Evolutionary conservation across 2,113 vertebrate genomes (phyloP).

Genomic region (Atlantisia rogersi): DNA sequence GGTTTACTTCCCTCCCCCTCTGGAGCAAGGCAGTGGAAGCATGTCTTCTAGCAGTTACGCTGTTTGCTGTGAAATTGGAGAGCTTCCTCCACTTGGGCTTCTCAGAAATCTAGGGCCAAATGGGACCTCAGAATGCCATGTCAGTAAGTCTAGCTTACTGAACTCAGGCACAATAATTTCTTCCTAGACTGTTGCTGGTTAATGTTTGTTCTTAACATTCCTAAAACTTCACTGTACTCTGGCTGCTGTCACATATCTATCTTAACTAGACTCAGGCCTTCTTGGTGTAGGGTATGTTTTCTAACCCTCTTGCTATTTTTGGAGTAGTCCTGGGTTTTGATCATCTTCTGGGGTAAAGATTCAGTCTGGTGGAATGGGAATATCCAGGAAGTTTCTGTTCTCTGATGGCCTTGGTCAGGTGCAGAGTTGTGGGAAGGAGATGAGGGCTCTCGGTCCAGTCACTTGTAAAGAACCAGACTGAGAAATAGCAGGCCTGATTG

Average conservation of each 20-base stretch:
- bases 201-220: neutral
- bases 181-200: neutral
- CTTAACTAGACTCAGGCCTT: neutral
- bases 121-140: neutral
- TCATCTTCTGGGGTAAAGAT: neutral
- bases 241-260: neutral
- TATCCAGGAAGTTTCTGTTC: neutral
- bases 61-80: neutral
- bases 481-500: neutral
- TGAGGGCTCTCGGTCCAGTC: neutral
- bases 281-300: neutral
- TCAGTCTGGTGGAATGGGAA: neutral
- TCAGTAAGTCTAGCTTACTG: neutral
- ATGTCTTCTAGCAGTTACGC: neutral
- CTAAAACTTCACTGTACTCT: neutral
- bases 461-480: neutral
- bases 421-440: neutral
- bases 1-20: neutral
- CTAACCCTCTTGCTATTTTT: neutral
- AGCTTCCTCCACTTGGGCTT: fast-evolving
- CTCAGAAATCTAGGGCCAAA: neutral
- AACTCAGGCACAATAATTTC: neutral
- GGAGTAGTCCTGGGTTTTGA: neutral
- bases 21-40: neutral
- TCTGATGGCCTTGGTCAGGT: neutral